These are phyloP conservation scores for Smutsia gigantea DNA, from an alignment of 2,797 vertebrate species.

Conservation along the genomic window DNA sequence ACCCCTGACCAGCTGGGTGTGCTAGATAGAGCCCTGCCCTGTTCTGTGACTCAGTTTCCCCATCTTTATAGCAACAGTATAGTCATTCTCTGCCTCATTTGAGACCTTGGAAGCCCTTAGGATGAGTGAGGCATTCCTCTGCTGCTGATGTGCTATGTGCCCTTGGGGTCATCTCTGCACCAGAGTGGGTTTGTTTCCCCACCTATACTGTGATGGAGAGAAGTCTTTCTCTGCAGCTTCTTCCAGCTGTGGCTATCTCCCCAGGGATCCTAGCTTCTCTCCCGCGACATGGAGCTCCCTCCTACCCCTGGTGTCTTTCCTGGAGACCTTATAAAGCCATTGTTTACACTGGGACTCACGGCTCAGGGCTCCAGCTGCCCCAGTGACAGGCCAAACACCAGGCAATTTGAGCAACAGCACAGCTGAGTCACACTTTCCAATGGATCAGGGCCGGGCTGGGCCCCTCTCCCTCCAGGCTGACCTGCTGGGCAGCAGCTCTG, in stretches of 20 bases:
- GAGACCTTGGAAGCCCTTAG: neutral
- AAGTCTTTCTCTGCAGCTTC: constrained; percentile 35
- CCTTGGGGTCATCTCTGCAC: neutral
- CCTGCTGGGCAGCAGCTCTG: constrained; percentile 46
- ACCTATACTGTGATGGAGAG: neutral
- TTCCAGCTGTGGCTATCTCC: constrained; percentile 58
- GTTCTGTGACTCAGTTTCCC: neutral
- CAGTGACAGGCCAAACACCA: constrained; percentile 82
- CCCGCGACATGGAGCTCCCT: constrained; percentile 27
- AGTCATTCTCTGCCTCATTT: neutral
- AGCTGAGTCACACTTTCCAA: constrained; percentile 89
- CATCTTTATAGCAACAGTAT: neutral
- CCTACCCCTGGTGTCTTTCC: constrained; percentile 67
- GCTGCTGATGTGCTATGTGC: neutral
- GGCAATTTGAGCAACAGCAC: constrained; percentile 68
- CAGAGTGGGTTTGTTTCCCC: neutral
- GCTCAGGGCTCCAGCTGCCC: constrained; percentile 72
- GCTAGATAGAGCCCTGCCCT: neutral
- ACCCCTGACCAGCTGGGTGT: neutral
- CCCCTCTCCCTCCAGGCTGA: constrained; percentile 40
- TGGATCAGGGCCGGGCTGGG: constrained; percentile 36
- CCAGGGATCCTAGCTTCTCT: constrained; percentile 25
- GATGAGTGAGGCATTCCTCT: constrained; percentile 11
- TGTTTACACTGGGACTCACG: constrained; percentile 78
- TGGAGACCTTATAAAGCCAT: constrained; percentile 88